Percentiles rank a stretch among this genome's conserved stretches.
Conservation (phyloP, 2,888 invertebrate species). For the Parapristionchus giblindavisi region DNA sequence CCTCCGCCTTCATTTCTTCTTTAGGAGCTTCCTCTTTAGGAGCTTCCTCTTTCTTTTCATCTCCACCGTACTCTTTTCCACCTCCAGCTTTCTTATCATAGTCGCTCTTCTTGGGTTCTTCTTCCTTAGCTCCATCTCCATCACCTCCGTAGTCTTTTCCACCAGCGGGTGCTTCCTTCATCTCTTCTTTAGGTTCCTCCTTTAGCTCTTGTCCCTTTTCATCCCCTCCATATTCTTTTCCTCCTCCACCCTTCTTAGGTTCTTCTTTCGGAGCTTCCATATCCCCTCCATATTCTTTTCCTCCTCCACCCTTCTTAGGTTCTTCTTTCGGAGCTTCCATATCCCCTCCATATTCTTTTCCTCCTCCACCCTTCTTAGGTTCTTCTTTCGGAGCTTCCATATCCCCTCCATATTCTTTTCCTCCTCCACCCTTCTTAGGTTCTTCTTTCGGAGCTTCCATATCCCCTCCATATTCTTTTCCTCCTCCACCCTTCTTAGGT, state of each 20-base stretch:
- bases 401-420: background rate
- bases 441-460: background rate
- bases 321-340: background rate
- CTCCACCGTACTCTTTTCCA: no score
- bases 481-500: background rate
- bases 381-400: background rate
- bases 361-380: background rate
- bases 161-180: background rate
- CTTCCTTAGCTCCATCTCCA: background rate
- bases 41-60: no score
- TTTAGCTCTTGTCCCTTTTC: background rate
- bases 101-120: background rate
- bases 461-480: background rate
- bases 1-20: background rate
- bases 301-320: background rate
- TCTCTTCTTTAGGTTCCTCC: background rate
- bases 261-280: background rate
- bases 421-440: background rate
- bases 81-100: background rate
- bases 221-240: slow-evolving; percentile 30
- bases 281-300: background rate
- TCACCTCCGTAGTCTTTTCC: slow-evolving; percentile 6
- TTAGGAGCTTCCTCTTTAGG: background rate
- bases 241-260: background rate
- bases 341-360: slow-evolving; percentile 15